phyloP scores from a whole-genome alignment of 2,113 vertebrate species.

The Lampris megalopsis region DNA sequence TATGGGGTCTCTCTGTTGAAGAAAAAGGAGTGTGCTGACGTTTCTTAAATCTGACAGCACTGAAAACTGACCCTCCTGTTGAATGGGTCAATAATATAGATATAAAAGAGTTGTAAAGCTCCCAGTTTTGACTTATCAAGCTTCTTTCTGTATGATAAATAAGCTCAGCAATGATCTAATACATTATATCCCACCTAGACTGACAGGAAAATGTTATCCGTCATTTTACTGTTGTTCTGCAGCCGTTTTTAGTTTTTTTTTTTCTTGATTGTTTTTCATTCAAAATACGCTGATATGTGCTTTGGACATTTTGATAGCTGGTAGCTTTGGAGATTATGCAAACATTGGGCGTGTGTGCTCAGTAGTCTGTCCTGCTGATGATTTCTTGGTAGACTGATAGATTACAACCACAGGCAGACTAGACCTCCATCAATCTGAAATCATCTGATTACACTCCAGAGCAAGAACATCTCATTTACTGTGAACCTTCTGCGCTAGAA shows the following conservation, averaged over 20 bases:
- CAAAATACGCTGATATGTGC: too few relatives aligned
- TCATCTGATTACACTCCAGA: conserved; percentile 47
- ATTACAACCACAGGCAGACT: conserved; percentile 43
- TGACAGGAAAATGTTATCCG: too few relatives aligned
- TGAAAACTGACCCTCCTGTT: too few relatives aligned
- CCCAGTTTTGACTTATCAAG: conserved; percentile 7
- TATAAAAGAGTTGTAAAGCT: neutral
- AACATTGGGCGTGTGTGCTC: conserved; percentile 1
- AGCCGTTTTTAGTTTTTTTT: too few relatives aligned
- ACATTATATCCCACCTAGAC: too few relatives aligned
- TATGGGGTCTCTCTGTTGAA: neutral
- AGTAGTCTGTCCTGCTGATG: conserved; percentile 32
- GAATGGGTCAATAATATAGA: conserved; percentile 4
- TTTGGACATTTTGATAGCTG: neutral
- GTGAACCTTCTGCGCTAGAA: neutral
- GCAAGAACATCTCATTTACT: conserved; percentile 29
- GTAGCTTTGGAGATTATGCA: neutral
- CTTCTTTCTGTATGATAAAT: conserved; percentile 18
- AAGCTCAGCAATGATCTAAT: too few relatives aligned
- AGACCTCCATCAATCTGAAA: conserved; percentile 54
- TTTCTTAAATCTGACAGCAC: conserved; percentile 9
- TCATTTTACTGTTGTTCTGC: too few relatives aligned
- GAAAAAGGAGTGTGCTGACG: neutral
- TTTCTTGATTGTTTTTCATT: too few relatives aligned
- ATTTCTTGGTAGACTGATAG: conserved; percentile 57